Base-by-base conservation (phyloP, 92 coral and sea anemone species). In the Zoanthus sansibaricus region DNA sequence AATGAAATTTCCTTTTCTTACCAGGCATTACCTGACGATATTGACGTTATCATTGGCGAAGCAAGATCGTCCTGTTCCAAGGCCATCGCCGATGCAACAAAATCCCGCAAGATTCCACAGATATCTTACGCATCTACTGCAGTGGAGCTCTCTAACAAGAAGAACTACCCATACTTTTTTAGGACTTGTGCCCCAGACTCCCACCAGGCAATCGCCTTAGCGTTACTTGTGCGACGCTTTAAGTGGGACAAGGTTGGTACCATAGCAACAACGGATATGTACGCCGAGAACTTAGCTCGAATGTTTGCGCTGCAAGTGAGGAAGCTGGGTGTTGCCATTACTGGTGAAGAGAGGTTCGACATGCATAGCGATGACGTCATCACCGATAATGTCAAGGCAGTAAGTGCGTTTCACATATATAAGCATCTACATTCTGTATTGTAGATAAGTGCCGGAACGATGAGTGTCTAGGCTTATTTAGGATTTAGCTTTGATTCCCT, bases 121-220 rank as follows among this genome's bases (percentile, higher is more conserved):
- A 95, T 97, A 79, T 97, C 99, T 0, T 97, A 97, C 90, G 99
- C 99, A 3, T 97, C 99, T 0, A 97, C 99, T 18, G 92, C 97
- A 37, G 89, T 92, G 8, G 79, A 85, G 59, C 91, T 97, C 10
- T 97, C 99, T 56, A 94, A 97, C 86, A 97, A 97, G 37, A 77
- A 87, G 30, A 91, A 89, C 44, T 97, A 93, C 72, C 99, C 99
- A 21, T 83, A 93, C 88, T 89, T 97, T 78, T 97, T 97, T 86
- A 95, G 99, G 87, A 97, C 99, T 16, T 97, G 99, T 87, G 87
- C 99, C 11, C 91, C 95, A 0, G 99, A 97, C 84, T 88, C 67
- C 56, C 91, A 93, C 86, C 99, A 97, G 71, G 96, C 96, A 16
- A 85, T 89, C 70, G 99, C 99, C 0, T 82, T 97, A 58, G 92